These are phyloP conservation scores for Sterrhoptilus dennistouni DNA, from an alignment of 2,113 vertebrate genomes.

Conservation along the genomic window DNA sequence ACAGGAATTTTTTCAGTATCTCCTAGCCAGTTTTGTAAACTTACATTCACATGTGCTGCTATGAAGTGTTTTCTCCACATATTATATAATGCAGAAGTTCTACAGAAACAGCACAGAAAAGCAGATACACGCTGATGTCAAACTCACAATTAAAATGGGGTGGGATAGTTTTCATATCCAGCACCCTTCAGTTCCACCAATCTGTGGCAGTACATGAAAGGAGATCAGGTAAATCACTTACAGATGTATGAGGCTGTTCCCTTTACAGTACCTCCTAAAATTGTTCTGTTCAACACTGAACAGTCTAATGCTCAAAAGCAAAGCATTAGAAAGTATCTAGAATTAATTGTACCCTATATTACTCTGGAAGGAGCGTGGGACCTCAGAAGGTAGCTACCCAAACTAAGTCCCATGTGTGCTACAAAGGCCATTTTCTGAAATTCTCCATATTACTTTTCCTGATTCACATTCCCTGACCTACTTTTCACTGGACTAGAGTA, in stretches of 20 bases:
- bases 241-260: neutral
- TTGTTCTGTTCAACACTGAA: neutral
- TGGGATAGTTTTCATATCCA: neutral
- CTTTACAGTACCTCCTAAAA: neutral
- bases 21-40: neutral
- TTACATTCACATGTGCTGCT: neutral
- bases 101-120: neutral
- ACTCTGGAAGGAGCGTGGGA: neutral
- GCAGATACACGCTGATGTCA: neutral
- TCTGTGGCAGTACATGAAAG: neutral
- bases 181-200: neutral
- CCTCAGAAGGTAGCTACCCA: neutral
- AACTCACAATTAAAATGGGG: neutral
- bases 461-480: neutral
- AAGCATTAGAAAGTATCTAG: neutral
- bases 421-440: neutral
- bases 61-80: neutral
- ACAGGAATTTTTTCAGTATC: neutral
- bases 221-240: neutral
- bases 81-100: neutral
- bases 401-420: neutral
- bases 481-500: neutral
- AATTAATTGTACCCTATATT: neutral
- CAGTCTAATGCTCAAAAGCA: neutral
- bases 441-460: neutral